A percentile compares a stretch with the other conserved stretches of the same genome.
phyloP scores from a whole-genome alignment of 2,113 vertebrate species.

The Nipponia nippon region DNA sequence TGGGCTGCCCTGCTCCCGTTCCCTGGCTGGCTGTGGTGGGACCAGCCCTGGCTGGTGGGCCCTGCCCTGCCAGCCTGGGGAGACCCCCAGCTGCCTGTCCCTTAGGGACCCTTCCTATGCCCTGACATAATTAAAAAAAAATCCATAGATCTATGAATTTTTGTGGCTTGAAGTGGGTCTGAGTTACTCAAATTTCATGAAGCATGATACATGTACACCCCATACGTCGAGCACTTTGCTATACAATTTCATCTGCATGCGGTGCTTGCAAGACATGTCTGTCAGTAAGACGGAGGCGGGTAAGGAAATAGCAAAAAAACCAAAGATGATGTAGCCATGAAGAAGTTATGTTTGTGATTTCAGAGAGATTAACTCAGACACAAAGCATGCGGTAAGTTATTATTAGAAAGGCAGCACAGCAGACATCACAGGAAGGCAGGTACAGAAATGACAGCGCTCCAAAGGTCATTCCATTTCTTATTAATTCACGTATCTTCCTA shows the following conservation, averaged over 20 bases:
- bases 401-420: neutral
- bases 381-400: neutral
- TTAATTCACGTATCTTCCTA: neutral
- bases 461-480: neutral
- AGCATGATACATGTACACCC: fast-evolving
- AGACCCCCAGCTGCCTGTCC: neutral
- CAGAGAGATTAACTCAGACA: neutral
- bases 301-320: neutral
- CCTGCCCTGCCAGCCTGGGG: neutral
- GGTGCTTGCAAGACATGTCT: neutral
- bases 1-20: neutral
- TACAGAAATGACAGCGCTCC: neutral
- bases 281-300: neutral
- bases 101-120: neutral
- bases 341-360: neutral
- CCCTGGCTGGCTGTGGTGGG: neutral
- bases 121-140: neutral
- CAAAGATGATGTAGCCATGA: neutral
- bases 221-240: neutral
- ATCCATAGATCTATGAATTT: neutral
- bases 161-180: neutral
- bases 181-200: neutral
- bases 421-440: neutral
- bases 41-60: neutral
- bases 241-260: neutral